These are phyloP conservation scores for Ibycter americanus DNA, from an alignment of 2,797 vertebrate genomes.

Conservation along the genomic window DNA sequence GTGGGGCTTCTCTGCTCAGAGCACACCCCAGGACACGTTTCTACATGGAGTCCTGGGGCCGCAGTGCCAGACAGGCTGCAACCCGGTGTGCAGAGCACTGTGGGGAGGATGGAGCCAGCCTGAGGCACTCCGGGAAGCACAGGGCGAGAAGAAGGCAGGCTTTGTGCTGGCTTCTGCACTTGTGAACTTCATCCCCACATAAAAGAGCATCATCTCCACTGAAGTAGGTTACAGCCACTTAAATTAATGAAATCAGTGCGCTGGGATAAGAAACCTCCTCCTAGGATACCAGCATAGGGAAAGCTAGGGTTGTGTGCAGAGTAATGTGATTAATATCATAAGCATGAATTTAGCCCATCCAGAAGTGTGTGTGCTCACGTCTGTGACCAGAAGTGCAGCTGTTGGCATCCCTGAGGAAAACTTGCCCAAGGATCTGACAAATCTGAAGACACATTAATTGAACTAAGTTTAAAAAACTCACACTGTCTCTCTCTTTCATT, in stretches of 20 bases:
- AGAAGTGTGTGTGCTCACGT: accelerated
- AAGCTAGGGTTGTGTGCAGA: background rate
- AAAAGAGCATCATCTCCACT: background rate
- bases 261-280: background rate
- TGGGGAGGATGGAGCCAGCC: background rate
- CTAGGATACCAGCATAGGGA: background rate
- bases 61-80: background rate
- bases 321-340: background rate
- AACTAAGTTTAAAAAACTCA: slow-evolving; percentile 21
- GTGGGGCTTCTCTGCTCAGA: background rate
- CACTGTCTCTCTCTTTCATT: slow-evolving; percentile 55
- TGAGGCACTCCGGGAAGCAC: background rate
- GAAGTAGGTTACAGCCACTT: background rate
- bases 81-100: accelerated
- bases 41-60: background rate
- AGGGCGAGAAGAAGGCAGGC: background rate
- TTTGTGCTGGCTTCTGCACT: background rate
- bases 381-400: background rate
- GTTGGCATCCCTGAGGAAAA: background rate
- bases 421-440: background rate
- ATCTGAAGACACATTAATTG: background rate
- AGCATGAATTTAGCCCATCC: background rate
- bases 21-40: accelerated
- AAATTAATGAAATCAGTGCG: background rate
- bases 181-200: background rate